A percentile compares a stretch with the other conserved stretches of the same genome.
Conservation (phyloP, 2,113 vertebrate species). For the Felis catus region F.catus_Fca126_mat1.0 CM031426.1:33167501-33168000, state of each 20-base stretch:
- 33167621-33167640: slow-evolving; percentile 53
- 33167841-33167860: neutral
- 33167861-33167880: neutral
- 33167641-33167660: slow-evolving; percentile 43
- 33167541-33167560: too few relatives aligned
- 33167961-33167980: neutral
- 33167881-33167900: neutral
- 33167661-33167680: slow-evolving; percentile 6
- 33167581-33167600: slow-evolving; percentile 4
- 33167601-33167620: slow-evolving; percentile 20
- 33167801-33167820: neutral
- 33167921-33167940: neutral
- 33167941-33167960: neutral
- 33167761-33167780: neutral
- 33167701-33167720: neutral
- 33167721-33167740: neutral
- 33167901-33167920: neutral
- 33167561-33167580: neutral
- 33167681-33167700: neutral
- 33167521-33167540: too few relatives aligned
- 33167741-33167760: neutral
- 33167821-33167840: neutral
- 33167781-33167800: neutral
- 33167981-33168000: neutral
- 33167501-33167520: too few relatives aligned